Evolutionary conservation across 2,888 invertebrate species (phyloP), one percentile per base, ranked within the genome.

Genomic region (Alsophila aescularia): DNA sequence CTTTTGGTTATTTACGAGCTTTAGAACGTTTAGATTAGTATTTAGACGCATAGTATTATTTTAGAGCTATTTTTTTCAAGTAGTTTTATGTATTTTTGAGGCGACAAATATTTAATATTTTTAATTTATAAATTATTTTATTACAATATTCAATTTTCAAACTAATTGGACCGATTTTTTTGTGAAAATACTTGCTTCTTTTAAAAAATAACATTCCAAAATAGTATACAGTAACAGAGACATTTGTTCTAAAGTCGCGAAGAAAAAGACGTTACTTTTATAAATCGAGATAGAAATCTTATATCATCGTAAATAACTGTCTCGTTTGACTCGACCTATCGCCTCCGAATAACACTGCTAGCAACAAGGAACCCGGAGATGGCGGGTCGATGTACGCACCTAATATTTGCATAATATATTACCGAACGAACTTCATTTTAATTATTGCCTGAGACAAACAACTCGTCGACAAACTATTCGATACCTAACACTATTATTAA

Each of bases 321-420:
- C 48, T 36, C 36, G 37, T 21, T 43, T 14, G 35, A 31, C 21
- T 24, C 29, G n/a, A 8, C 9, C 5, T 12, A 37, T 12, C 16
- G 44, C 16, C 34, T 44, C 43, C 36, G 36, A 16, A 45, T 16
- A 27, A 42, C 7, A 31, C 34, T 41, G 13, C n/a, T 40, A 48
- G 37, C 55, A 50, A 49, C 47, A 43, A 29, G 29, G 45, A 48
- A 60, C 59, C 60, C 65, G 62, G 64, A 61, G 63, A 47, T 71
- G 72, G 68, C 67, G 67, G 87, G 83, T 87, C 85, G 76, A 76
- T 77, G 85, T 79, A 77, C 83, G 75, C 68, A 54, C 69, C 12
- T 73, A 76, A 77, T 81, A 82, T 86, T 86, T 83, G 78, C 85
- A 86, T 87, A n/a, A n/a, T n/a, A 84, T 66, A 80, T 84, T 83